A percentile compares a stretch with the other conserved stretches of the same genome.
These are phyloP conservation scores for Electrona antarctica DNA, from an alignment of 2,113 vertebrate genomes.

Conservation along the genomic window DNA sequence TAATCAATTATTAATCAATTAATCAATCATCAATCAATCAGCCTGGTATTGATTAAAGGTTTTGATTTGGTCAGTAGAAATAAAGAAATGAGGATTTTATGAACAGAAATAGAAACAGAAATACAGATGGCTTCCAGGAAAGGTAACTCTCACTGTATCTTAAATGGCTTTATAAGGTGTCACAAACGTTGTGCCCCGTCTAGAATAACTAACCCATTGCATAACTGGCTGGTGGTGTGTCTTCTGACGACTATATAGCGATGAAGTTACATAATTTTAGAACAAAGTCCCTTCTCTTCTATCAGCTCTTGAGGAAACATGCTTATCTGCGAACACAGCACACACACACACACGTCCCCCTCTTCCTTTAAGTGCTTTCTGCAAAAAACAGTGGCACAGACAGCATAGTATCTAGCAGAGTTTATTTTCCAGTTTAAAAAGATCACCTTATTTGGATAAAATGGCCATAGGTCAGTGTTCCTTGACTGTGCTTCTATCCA, in stretches of 20 bases:
- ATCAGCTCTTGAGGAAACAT: conserved; percentile 11
- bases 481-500: conserved; percentile 1
- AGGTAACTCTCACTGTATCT: conserved; percentile 43
- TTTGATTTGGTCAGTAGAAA: conserved; percentile 67
- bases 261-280: not conserved
- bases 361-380: not conserved
- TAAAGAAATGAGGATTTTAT: conserved; percentile 22
- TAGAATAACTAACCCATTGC: not conserved
- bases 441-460: conserved; percentile 10
- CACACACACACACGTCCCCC: too few species aligned
- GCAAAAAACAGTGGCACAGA: not conserved
- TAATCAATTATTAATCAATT: conserved; percentile 38
- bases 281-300: conserved; percentile 1
- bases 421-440: not conserved
- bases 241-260: not conserved
- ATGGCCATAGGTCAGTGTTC: conserved; percentile 13
- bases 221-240: not conserved
- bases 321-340: not conserved
- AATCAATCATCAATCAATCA: conserved; percentile 42
- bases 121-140: conserved; percentile 85
- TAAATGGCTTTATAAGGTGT: too few species aligned
- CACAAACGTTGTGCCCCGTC: too few species aligned
- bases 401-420: conserved; percentile 6
- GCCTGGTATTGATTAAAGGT: conserved; percentile 56
- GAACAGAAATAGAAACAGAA: conserved; percentile 45